Evolutionary conservation across 2,113 vertebrate species (phyloP).

Genomic region (Mellivora capensis): DNA sequence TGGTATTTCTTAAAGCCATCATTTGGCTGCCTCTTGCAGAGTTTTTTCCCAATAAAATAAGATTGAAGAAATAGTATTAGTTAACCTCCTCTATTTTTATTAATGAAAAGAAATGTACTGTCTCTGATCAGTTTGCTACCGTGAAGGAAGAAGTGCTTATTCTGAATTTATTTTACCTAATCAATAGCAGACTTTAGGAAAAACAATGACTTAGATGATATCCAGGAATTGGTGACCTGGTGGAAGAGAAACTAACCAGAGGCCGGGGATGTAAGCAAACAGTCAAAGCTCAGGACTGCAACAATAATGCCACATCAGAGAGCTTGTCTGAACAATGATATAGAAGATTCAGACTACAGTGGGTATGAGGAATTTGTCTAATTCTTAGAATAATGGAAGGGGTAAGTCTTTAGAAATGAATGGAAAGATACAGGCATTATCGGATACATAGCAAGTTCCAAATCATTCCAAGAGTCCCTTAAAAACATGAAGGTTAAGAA

Average conservation of each 20-base stretch:
- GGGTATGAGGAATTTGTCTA: neutral
- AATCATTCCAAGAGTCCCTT: neutral
- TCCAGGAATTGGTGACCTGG: neutral
- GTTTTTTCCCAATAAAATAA: constrained; percentile 10
- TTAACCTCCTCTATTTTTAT: neutral
- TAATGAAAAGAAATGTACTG: neutral
- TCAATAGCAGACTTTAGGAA: neutral
- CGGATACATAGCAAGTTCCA: neutral
- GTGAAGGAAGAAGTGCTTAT: neutral
- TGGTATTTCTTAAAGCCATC: constrained; percentile 46
- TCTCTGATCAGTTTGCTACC: neutral
- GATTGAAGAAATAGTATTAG: neutral
- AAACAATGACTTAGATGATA: neutral
- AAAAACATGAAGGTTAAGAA: neutral
- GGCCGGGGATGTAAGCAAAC: neutral
- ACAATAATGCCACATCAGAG: neutral
- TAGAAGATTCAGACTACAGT: neutral
- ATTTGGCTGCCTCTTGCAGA: neutral
- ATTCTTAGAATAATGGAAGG: neutral
- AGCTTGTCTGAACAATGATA: neutral
- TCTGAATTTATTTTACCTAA: neutral
- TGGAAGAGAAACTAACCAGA: neutral
- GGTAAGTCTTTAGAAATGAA: neutral
- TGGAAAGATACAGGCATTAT: neutral
- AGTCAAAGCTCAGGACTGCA: neutral